Conservation (phyloP, 2,113 vertebrate species). For the Crocuta crocuta region DNA sequence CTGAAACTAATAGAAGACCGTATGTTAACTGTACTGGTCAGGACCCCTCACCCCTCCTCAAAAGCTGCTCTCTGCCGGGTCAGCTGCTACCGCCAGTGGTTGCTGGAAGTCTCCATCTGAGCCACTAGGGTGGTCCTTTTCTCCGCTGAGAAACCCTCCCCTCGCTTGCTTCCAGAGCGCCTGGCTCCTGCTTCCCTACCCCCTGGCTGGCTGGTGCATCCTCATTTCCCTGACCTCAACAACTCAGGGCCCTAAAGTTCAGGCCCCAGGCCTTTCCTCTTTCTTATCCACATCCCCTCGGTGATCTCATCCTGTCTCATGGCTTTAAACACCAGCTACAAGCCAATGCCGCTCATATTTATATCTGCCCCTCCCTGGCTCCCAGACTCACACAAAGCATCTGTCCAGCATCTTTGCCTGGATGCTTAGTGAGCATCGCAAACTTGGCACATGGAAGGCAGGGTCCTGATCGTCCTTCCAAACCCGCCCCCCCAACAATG, state of each 20-base stretch:
- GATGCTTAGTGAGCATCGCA: neutral
- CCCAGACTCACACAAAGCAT: neutral
- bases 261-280: neutral
- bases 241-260: neutral
- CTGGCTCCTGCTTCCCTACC: neutral
- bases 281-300: neutral
- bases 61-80: neutral
- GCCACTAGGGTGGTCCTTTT: neutral
- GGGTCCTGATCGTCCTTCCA: neutral
- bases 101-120: neutral
- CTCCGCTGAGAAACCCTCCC: neutral
- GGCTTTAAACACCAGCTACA: neutral
- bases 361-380: neutral
- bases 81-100: neutral
- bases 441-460: neutral
- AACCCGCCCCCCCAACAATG: fast-evolving
- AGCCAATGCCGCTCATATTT: fast-evolving
- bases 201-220: neutral
- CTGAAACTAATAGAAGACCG: neutral
- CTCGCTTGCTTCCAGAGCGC: neutral
- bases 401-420: neutral
- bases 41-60: neutral
- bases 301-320: neutral
- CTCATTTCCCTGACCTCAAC: neutral
- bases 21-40: neutral